A percentile compares a stretch with the other conserved stretches of the same genome.
Conservation (phyloP, 2,113 vertebrate species). For the Marmota flaviventris region DNA sequence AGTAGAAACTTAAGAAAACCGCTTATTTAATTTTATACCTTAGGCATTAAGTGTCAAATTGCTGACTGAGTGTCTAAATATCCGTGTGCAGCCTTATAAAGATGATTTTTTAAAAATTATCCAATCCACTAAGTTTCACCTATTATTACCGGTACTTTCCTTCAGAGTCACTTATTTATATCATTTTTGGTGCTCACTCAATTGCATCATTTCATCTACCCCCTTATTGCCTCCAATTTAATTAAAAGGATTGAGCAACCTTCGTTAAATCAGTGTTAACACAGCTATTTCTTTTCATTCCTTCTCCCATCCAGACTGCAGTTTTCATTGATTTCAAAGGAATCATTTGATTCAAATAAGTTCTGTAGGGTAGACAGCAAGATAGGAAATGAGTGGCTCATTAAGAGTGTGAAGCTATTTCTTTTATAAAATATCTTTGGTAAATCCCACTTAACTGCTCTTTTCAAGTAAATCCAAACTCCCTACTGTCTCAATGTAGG, state of each 20-base stretch:
- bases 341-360: constrained; percentile 56
- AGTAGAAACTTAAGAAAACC: constrained; percentile 56
- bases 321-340: constrained; percentile 58
- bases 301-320: neutral
- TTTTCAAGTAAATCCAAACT: constrained; percentile 32
- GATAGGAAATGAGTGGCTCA: constrained; percentile 35
- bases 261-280: constrained; percentile 52
- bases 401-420: constrained; percentile 42
- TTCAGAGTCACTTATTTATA: constrained; percentile 32
- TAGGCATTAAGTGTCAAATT: constrained; percentile 36
- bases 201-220: constrained; percentile 53
- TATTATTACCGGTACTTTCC: neutral
- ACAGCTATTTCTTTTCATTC: constrained; percentile 53
- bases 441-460: constrained; percentile 28
- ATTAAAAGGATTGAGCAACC: constrained; percentile 52
- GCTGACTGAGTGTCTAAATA: constrained; percentile 44
- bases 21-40: constrained; percentile 60
- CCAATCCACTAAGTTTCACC: constrained; percentile 8
- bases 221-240: constrained; percentile 32
- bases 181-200: constrained; percentile 51
- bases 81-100: neutral
- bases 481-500: neutral
- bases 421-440: constrained; percentile 37
- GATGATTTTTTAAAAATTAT: constrained; percentile 13
- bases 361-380: neutral